phyloP scores from a whole-genome alignment of 2,113 vertebrate species.

The Carettochelys insculpta region DNA sequence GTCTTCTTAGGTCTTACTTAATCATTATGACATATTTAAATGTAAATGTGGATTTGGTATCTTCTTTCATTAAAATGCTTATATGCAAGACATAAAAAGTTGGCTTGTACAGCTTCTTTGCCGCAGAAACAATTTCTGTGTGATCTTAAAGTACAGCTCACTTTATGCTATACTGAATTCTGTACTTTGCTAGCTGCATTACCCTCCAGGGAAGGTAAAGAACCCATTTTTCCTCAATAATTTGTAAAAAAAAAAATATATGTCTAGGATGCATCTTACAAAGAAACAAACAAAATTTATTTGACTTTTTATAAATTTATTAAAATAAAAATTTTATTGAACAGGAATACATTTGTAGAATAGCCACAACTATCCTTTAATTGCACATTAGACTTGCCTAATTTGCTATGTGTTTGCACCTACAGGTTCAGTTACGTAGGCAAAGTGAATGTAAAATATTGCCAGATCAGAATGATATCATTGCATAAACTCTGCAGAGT shows the following conservation, averaged over 20 bases:
- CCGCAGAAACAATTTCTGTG: background rate
- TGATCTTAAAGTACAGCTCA: background rate
- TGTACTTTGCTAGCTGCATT: background rate
- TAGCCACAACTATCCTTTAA: background rate
- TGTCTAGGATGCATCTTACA: background rate
- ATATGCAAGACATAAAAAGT: background rate
- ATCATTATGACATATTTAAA: background rate
- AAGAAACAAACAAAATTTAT: rapidly evolving
- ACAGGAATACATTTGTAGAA: background rate
- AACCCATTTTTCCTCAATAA: background rate
- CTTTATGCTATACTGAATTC: background rate
- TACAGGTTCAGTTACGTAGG: background rate
- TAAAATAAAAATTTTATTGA: background rate
- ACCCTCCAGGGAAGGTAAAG: background rate
- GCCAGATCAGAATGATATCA: background rate
- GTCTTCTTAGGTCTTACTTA: background rate
- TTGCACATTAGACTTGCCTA: background rate
- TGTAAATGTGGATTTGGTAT: background rate
- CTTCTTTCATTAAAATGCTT: background rate
- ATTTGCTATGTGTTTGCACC: background rate
- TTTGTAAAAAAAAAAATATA: background rate
- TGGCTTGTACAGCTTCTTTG: background rate
- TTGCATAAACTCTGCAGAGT: background rate
- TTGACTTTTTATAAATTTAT: no score
- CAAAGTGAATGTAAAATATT: background rate